Percentiles rank a stretch among this genome's conserved stretches.
Conservation (phyloP, 2,113 vertebrate genomes). For the Oenanthe melanoleuca region DNA sequence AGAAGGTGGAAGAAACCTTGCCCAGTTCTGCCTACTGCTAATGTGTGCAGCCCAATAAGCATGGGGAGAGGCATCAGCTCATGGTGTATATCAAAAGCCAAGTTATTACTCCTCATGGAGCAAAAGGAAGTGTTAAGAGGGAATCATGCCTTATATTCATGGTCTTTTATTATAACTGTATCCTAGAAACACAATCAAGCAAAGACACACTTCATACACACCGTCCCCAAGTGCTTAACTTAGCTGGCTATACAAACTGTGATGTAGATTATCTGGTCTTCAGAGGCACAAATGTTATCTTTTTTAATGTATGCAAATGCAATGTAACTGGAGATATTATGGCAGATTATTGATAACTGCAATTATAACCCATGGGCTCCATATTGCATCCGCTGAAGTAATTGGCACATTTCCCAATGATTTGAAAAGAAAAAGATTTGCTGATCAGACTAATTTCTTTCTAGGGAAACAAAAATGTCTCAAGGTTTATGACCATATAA, state of each 20-base stretch:
- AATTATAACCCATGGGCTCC: background rate
- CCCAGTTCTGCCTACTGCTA: background rate
- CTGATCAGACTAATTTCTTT: background rate
- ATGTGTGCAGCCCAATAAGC: background rate
- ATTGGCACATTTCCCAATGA: background rate
- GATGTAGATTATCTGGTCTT: background rate
- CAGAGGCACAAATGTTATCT: conserved; percentile 11
- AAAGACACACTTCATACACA: background rate
- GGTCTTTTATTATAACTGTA: background rate
- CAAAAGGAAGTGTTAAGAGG: background rate
- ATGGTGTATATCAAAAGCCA: background rate
- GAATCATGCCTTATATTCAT: background rate
- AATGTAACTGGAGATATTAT: conserved; percentile 20
- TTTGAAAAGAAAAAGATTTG: background rate
- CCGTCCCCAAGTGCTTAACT: background rate
- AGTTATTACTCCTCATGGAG: background rate
- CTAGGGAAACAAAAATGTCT: background rate
- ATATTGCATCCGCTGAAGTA: background rate
- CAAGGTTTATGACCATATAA: background rate
- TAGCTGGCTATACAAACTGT: background rate
- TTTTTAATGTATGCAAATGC: conserved; percentile 34
- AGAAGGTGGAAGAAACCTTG: background rate
- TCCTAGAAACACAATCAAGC: conserved; percentile 20
- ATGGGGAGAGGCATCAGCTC: background rate
- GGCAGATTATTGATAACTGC: conserved; percentile 36